Conservation (phyloP, 1,140 invertebrate genomes). For the Drosophila teissieri region DNA sequence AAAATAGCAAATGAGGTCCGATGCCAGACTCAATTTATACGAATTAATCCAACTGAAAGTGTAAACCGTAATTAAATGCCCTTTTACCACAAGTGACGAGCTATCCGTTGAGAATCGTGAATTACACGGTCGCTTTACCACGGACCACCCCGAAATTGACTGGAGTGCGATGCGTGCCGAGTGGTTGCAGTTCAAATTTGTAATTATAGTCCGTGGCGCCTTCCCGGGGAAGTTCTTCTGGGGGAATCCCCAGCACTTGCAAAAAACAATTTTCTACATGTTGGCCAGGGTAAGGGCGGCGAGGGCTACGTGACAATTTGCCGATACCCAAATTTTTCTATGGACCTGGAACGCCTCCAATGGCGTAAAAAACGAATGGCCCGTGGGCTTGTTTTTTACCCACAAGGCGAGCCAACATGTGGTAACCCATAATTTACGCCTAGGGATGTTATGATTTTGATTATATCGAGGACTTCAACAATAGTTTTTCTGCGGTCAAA, state of each 20-base stretch:
- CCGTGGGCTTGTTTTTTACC: constrained; percentile 55
- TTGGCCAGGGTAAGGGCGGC: constrained; percentile 54
- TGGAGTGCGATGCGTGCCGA: constrained; percentile 54
- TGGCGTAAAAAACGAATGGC: constrained; percentile 65
- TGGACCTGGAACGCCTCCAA: constrained; percentile 39
- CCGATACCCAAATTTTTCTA: constrained; percentile 75
- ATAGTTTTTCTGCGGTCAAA: not conserved
- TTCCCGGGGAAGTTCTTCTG: constrained; percentile 19
- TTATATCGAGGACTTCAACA: constrained; percentile 39
- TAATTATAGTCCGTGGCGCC: constrained; percentile 72
- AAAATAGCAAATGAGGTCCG: not conserved
- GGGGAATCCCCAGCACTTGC: constrained; percentile 46
- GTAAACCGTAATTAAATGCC: constrained; percentile 72
- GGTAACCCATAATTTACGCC: constrained; percentile 80
- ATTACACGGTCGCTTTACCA: constrained; percentile 81
- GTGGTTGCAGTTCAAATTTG: constrained; percentile 77
- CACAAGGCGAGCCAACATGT: constrained; percentile 70
- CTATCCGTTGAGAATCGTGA: constrained; percentile 67
- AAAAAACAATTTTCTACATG: constrained; percentile 64
- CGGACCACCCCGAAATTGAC: constrained; percentile 64
- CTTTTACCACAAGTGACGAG: constrained; percentile 51
- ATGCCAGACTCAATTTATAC: not conserved
- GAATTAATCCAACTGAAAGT: constrained; percentile 50
- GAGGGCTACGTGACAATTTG: constrained; percentile 77
- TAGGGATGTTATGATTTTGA: constrained; percentile 75